Conservation (phyloP, 2,888 invertebrate genomes). For the Acronicta aceris region DNA sequence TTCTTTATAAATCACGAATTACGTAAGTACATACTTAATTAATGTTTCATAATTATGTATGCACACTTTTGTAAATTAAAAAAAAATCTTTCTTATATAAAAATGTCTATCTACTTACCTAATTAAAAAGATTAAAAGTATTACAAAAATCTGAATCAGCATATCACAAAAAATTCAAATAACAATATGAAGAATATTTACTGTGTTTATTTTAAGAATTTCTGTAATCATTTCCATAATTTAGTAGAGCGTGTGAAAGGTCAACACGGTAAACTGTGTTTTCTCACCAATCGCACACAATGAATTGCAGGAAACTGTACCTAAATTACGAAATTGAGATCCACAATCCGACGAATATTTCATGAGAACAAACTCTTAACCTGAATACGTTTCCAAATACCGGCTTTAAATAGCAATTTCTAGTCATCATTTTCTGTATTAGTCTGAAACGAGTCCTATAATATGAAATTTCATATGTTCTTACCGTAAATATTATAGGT, state of each 20-base stretch:
- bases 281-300: constrained; percentile 46
- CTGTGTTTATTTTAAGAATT: constrained; percentile 27
- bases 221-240: constrained; percentile 53
- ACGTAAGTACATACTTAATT: too few species aligned
- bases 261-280: constrained; percentile 52
- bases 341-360: constrained; percentile 39
- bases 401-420: constrained; percentile 20
- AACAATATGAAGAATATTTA: constrained; percentile 18
- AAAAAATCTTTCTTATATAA: too few species aligned
- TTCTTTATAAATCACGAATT: too few species aligned
- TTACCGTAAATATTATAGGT: too few species aligned
- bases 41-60: too few species aligned
- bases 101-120: too few species aligned
- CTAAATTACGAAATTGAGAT: constrained; percentile 54
- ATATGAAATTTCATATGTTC: too few species aligned
- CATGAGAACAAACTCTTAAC: constrained; percentile 43
- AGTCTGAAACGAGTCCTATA: too few species aligned
- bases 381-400: constrained; percentile 35
- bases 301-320: constrained; percentile 52
- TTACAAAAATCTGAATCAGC: neutral
- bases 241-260: constrained; percentile 69
- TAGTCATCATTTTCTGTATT: neutral
- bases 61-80: too few species aligned
- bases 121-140: too few species aligned
- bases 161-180: constrained; percentile 1